Base-by-base conservation (phyloP, 2,113 vertebrate species). In the Saccopteryx leptura region DNA sequence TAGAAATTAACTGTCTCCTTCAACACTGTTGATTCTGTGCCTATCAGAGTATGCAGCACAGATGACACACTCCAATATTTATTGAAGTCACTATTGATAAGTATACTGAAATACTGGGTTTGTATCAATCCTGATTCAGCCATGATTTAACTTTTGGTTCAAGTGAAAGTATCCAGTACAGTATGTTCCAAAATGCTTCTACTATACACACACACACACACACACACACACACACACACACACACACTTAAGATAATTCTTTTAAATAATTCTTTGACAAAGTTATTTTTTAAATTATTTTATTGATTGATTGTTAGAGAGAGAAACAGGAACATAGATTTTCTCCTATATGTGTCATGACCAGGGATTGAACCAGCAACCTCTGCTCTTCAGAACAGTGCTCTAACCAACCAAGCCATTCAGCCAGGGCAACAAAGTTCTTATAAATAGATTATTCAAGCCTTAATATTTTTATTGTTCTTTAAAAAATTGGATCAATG, bases 211-310 rank as follows among this genome's bases (percentile, higher is more conserved):
- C 2, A 46, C n/a, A 5, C 10, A 48, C 13, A 46, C 12, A 48
- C 2, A 24, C 0, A 19, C 7, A 28, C 12, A 87, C 3, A 78
- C 75, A 54, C 28, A 31, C 6, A 28, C 2, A n/a, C 1, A 91
- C 46, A 65, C 7, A 85, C 4, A 82, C n/a, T 24, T 19, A 74
- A 69, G 7, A 68, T 80, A 14, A 96, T 72, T 91, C 83, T 31
- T 75, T n/a, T 83, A 93, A 83, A 24, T 50, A 81, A 79, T 54
- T 33, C 8, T 80, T 33, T 48, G 8, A 83, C 68, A 80, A 94
- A 75, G 17, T 15, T 83, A 39, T 39, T 39, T 39, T 39, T 39
- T 39, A 39, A 39, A 39, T 39, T 39, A 39, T 39, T 39, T 39
- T 39, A 39, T 39, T 39, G 39, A 39, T 39, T 39, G 39, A 39